Conservation (phyloP, 2,888 invertebrate genomes). For the Drosophila stalkeri region DNA sequence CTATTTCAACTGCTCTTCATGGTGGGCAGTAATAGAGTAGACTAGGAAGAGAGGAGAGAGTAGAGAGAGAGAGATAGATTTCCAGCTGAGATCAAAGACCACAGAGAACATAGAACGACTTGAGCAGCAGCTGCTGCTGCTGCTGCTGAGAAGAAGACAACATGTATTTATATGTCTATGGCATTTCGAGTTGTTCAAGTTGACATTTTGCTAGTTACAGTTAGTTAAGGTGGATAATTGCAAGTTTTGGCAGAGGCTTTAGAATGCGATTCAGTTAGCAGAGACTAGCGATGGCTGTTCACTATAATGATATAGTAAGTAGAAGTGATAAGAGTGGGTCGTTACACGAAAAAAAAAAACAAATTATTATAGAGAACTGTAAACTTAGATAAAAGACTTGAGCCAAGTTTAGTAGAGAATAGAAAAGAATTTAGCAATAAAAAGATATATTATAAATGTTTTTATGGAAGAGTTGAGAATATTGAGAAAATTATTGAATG, state of each 20-base stretch:
- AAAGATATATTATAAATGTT: background rate
- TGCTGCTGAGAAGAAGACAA: conserved; percentile 23
- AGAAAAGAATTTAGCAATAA: background rate
- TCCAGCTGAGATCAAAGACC: conserved; percentile 46
- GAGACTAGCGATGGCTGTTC: background rate
- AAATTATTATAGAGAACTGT: background rate
- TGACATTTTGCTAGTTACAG: conserved; percentile 30
- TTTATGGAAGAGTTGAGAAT: background rate
- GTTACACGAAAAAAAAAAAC: background rate
- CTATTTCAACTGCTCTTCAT: conserved; percentile 8
- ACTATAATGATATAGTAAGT: background rate
- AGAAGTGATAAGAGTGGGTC: background rate
- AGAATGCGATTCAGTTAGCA: background rate
- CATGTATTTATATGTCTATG: conserved; percentile 33
- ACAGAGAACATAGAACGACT: background rate
- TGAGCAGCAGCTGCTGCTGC: background rate
- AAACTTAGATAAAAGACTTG: background rate
- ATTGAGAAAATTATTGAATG: background rate
- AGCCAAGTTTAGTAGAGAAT: background rate
- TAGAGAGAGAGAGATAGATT: background rate
- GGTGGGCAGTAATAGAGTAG: conserved; percentile 36
- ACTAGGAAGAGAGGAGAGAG: background rate
- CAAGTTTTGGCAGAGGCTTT: background rate
- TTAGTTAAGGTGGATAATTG: conserved; percentile 11
- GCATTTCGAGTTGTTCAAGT: conserved; percentile 27